These are phyloP conservation scores for Ferrisia virgata DNA, from an alignment of 2,888 invertebrate genomes.

Conservation along the genomic window DNA sequence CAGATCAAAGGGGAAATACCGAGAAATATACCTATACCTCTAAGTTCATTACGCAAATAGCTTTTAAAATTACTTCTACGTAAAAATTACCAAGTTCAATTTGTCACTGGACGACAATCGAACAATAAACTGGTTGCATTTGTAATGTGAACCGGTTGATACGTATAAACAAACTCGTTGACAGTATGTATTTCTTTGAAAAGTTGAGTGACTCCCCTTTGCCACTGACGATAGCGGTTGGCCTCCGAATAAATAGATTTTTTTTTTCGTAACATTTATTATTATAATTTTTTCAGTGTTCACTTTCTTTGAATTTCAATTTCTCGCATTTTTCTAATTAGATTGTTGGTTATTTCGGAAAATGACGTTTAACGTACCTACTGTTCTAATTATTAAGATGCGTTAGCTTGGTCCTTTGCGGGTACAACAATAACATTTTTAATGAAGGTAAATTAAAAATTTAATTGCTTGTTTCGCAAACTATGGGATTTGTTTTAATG, in stretches of 20 bases:
- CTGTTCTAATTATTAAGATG: not conserved
- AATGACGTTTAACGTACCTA: not conserved
- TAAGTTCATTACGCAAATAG: not conserved
- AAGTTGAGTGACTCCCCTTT: constrained; percentile 33
- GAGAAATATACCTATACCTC: not conserved
- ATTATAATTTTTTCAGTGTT: not conserved
- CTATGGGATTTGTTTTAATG: not conserved
- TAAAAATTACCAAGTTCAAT: not conserved
- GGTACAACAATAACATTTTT: not conserved
- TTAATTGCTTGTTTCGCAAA: not conserved
- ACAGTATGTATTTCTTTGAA: constrained; percentile 20
- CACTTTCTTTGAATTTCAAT: not conserved
- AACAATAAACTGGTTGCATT: not conserved
- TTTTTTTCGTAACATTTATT: not conserved
- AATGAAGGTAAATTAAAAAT: not conserved
- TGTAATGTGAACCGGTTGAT: constrained; percentile 9
- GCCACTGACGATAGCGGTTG: not conserved
- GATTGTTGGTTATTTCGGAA: not conserved
- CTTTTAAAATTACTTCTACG: not conserved
- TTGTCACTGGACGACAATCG: not conserved
- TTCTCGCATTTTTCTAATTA: not conserved
- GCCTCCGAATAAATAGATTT: not conserved
- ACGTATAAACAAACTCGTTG: constrained; percentile 1
- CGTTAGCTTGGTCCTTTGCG: not conserved
- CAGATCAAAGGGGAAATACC: not conserved